Conservation (phyloP, 2,797 vertebrate species). For the Macrochelys suwanniensis region DNA sequence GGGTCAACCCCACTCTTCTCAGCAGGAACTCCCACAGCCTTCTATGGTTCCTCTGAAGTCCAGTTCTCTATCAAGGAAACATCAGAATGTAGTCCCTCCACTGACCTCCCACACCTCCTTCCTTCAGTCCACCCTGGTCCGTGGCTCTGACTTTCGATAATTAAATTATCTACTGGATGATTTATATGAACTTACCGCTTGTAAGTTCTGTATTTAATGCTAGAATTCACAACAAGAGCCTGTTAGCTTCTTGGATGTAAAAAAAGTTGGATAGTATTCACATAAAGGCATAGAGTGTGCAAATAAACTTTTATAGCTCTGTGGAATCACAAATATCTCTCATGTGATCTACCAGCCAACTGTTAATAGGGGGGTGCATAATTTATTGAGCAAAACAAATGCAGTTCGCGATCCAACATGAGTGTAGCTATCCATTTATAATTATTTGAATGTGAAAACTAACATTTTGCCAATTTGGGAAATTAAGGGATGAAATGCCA, state of each 20-base stretch:
- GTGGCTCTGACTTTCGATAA: background rate
- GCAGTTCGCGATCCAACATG: slow-evolving; percentile 39
- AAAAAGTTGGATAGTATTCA: background rate
- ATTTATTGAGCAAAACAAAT: slow-evolving; percentile 62
- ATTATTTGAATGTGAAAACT: background rate
- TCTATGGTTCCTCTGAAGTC: background rate
- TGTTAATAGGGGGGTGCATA: slow-evolving; percentile 55
- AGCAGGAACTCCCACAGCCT: too few species aligned
- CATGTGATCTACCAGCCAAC: slow-evolving; percentile 46
- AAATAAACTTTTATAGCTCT: slow-evolving; percentile 25
- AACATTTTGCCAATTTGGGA: background rate
- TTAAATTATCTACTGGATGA: background rate
- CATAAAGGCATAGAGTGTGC: background rate
- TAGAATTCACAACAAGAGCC: background rate
- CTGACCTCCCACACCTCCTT: background rate
- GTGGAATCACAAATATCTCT: slow-evolving; percentile 47
- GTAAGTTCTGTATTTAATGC: background rate
- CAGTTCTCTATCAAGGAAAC: background rate
- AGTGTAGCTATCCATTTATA: slow-evolving; percentile 16
- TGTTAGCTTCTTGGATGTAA: background rate
- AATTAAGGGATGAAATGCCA: background rate
- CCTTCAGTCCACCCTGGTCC: background rate
- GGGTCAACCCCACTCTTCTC: too few species aligned
- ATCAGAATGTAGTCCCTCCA: background rate
- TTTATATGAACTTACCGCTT: slow-evolving; percentile 18